A percentile compares a stretch with the other conserved stretches of the same genome.
phyloP scores from a whole-genome alignment of 2,113 vertebrate species.

The Myiozetetes cayanensis region DNA sequence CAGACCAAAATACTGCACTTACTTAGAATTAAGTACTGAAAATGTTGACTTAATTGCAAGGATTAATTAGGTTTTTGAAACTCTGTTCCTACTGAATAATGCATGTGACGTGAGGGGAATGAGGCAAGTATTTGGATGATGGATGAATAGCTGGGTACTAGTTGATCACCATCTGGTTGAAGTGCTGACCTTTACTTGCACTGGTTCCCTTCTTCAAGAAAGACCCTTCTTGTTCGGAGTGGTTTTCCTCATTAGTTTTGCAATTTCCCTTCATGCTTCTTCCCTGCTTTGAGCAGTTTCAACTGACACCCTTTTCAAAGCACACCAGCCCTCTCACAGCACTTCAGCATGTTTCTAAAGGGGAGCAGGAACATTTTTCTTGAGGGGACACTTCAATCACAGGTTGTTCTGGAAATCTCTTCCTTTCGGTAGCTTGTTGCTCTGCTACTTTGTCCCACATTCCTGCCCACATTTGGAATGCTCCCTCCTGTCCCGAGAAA shows the following conservation, averaged over 20 bases:
- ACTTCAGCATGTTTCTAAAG: neutral
- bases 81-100: neutral
- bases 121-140: neutral
- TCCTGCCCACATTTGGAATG: neutral
- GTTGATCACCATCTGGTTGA: neutral
- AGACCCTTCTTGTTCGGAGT: neutral
- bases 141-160: neutral
- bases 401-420: neutral
- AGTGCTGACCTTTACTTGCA: neutral
- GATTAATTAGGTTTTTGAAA: neutral
- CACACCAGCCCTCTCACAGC: neutral
- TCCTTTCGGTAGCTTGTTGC: neutral
- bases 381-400: neutral
- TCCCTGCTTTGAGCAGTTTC: neutral
- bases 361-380: neutral
- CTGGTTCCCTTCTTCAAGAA: neutral
- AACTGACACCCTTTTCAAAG: neutral
- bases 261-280: neutral
- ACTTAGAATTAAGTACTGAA: slow-evolving; percentile 18
- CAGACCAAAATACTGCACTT: neutral
- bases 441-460: neutral
- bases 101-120: neutral
- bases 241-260: neutral
- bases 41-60: slow-evolving; percentile 24
- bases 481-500: neutral